Base-by-base conservation (phyloP, 2,113 vertebrate genomes). In the Picathartes gymnocephalus region DNA sequence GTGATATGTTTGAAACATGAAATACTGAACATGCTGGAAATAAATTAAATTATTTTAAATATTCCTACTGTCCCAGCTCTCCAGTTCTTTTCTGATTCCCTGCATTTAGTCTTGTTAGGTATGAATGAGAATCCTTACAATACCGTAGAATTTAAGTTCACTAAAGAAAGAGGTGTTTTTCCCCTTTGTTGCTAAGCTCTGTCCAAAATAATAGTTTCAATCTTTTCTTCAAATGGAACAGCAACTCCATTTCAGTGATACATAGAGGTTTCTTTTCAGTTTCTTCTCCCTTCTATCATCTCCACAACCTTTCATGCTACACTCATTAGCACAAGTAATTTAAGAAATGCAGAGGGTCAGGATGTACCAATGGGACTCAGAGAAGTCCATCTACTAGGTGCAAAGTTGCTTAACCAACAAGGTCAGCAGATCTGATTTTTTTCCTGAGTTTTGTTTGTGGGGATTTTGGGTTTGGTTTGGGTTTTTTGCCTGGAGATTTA, bases 351-450 rank as follows among this genome's bases (percentile, higher is more conserved):
- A 78, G 47, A 15, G 5, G 1, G 2, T 87, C 30, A 54, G 23
- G 39, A 33, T 20, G 23, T 25, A 62, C 4, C 11, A 21, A 6
- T 0, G 35, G 30, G 8, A 5, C 13, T 70, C 3, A 3, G 16
- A 83, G 33, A 77, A 70, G 6, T 13, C 20, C 31, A 7, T 13
- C 27, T 79, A 35, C 22, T 15, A 37, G 20, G 15, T 65, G 12
- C 6, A 91, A 76, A 82, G 57, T 50, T 72, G 7, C 16, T 71
- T 56, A 78, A 64, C 27, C 35, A 71, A 64, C 27, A 71, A 81
- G 33, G 7, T 51, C 27, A 74, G 39, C 12, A 71, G 25, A 42
- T 74, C 48, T 74, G 17, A 50, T 31, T 51, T 11, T 60, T 19
- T 33, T 20, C 39, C 39, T 19, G 10, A 1, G 5, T 35, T 76